These are phyloP conservation scores for Caracal caracal DNA, from an alignment of 2,113 vertebrate species.

Conservation along the genomic window DNA sequence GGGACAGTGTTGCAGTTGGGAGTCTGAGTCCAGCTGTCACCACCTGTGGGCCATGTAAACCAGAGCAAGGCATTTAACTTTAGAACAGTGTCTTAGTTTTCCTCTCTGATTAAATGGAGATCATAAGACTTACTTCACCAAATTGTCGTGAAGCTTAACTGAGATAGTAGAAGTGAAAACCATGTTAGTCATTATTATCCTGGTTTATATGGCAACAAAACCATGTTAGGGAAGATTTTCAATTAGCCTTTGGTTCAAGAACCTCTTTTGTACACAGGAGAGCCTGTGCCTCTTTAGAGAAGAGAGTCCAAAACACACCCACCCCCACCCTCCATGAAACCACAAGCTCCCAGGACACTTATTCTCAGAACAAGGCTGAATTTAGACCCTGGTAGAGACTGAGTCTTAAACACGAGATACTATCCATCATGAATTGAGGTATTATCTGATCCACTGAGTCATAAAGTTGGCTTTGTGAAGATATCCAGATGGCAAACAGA, in stretches of 20 bases:
- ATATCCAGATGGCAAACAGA: too few relatives aligned
- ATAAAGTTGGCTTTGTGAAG: neutral
- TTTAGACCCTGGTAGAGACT: neutral
- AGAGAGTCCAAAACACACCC: neutral
- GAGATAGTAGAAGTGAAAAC: neutral
- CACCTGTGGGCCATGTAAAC: neutral
- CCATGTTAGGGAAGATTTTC: neutral
- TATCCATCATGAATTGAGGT: neutral
- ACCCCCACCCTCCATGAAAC: neutral
- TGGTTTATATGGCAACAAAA: neutral
- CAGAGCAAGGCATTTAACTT: neutral
- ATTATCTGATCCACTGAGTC: neutral
- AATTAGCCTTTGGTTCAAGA: neutral
- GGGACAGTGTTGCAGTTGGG: neutral
- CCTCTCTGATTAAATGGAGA: conserved; percentile 7
- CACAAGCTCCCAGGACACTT: neutral
- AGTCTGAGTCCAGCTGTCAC: neutral
- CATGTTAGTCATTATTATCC: neutral
- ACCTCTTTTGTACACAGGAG: neutral
- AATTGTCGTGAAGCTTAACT: neutral
- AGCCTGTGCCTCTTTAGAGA: neutral
- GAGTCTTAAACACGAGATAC: neutral
- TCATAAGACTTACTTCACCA: neutral
- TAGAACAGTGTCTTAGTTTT: neutral
- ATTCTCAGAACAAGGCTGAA: conserved; percentile 9